These are phyloP conservation scores for Agelaius tricolor DNA, from an alignment of 2,113 vertebrate genomes.

Conservation along the genomic window DNA sequence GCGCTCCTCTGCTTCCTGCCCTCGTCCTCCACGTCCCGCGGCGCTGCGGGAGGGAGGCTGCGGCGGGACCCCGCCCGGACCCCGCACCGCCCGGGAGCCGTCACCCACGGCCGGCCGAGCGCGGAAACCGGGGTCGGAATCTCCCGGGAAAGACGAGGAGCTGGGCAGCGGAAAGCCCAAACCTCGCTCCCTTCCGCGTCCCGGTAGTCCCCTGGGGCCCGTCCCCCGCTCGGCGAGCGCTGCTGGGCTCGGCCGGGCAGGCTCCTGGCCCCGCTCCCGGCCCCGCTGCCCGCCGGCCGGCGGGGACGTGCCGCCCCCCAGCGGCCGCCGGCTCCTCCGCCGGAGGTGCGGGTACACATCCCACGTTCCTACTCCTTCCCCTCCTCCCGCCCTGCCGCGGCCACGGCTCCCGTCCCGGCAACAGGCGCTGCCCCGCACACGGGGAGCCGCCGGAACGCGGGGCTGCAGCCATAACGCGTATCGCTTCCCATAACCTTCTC, in stretches of 20 bases:
- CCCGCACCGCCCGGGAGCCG: background rate
- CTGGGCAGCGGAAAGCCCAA: background rate
- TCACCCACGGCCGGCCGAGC: background rate
- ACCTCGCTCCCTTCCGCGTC: background rate
- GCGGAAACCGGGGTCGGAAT: background rate
- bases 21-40: background rate
- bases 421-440: background rate
- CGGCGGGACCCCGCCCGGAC: background rate
- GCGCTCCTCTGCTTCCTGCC: background rate
- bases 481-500: background rate
- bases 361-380: background rate
- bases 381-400: background rate
- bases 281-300: background rate
- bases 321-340: background rate
- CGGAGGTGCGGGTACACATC: background rate
- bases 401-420: fast-evolving
- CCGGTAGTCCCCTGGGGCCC: background rate
- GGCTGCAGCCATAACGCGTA: fast-evolving
- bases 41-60: background rate
- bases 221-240: background rate
- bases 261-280: background rate
- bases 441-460: background rate
- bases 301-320: background rate
- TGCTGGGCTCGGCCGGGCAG: background rate
- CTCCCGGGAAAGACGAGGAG: too few relatives aligned